A percentile compares a stretch with the other conserved stretches of the same genome.
Evolutionary conservation across 2,888 invertebrate genomes (phyloP).

Genomic region (Arge pagana): DNA sequence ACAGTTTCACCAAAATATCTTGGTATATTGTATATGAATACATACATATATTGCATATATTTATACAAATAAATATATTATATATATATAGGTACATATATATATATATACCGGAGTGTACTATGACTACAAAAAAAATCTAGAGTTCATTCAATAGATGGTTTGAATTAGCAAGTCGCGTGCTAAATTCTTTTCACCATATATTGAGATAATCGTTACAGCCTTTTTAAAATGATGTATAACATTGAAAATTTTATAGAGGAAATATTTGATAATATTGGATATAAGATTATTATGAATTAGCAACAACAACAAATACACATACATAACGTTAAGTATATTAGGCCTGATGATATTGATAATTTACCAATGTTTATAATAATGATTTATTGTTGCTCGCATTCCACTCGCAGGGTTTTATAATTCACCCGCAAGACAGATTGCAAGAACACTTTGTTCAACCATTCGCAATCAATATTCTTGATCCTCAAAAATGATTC

Average conservation of each 20-base stretch:
- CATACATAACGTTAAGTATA: slow-evolving; percentile 54
- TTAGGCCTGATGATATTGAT: slow-evolving; percentile 55
- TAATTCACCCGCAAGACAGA: slow-evolving; percentile 10
- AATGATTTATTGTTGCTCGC: slow-evolving; percentile 20
- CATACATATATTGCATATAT: too few species aligned
- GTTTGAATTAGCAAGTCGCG: slow-evolving; percentile 13
- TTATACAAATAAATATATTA: too few species aligned
- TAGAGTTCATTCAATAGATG: slow-evolving; percentile 11
- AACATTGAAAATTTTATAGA: slow-evolving; percentile 51
- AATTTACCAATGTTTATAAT: slow-evolving; percentile 38
- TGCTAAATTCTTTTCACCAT: slow-evolving; percentile 29
- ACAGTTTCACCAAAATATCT: too few species aligned
- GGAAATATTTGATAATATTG: slow-evolving; percentile 43
- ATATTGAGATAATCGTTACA: slow-evolving; percentile 26
- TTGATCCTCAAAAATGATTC: slow-evolving; percentile 23
- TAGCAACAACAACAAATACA: slow-evolving; percentile 53
- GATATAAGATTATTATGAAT: slow-evolving; percentile 49
- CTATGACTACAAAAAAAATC: slow-evolving; percentile 1
- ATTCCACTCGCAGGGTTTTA: slow-evolving; percentile 19
- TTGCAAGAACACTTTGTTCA: slow-evolving; percentile 17
- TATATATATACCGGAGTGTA: too few species aligned
- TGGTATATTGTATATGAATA: too few species aligned
- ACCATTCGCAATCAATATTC: slow-evolving; percentile 11
- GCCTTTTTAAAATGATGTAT: slow-evolving; percentile 26
- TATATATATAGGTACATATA: too few species aligned